Evolutionary conservation across 1,140 invertebrate species (phyloP), one percentile per base, ranked within the genome.

Genomic region (Drosophila sucinea): DNA sequence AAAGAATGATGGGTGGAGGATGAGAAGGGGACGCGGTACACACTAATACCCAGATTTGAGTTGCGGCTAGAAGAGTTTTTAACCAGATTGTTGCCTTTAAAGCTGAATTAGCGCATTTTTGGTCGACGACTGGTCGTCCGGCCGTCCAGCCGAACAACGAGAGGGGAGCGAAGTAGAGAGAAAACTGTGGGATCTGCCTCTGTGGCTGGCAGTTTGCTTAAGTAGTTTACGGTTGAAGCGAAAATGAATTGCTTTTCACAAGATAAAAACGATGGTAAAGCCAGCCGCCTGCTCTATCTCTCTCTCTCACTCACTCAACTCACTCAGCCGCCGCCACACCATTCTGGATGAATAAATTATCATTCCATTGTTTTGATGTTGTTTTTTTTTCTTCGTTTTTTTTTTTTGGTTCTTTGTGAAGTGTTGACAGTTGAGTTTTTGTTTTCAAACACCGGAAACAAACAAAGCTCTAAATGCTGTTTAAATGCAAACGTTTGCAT

Each of bases 81-180:
- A 82, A 67, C 71, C 79, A 86, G 76, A 77, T 87, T 82, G 82
- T 83, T 73, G 83, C 70, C 73, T 76, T 78, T 83, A 83, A 87
- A 79, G 83, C 83, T 67, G 82, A 82, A 85, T 85, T 85, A 86
- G 71, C 68, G 66, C 51, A 66, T 70, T 65, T 62, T 58, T 58
- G 56, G 56, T 58, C 30, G 56, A 58, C 56, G 32, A 33, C 56
- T 38, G 35, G 35, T 10, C 35, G 10, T 11, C 23, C 17, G 17
- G 17, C 17, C 17, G 17, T 17, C 17, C 17, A 17, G 17, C 17
- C 17, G 17, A 17, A 17, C 17, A 17, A 0, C 17, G 17, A 51
- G n/a, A 17, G n/a, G 25, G 7, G 29, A 23, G 11, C 17, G 55
- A 3, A 57, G 32, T 17, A 35, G 25, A 51, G 23, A 51, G 44